Conservation (phyloP, 2,797 vertebrate genomes). For the Silurus lanzhouensis region DNA sequence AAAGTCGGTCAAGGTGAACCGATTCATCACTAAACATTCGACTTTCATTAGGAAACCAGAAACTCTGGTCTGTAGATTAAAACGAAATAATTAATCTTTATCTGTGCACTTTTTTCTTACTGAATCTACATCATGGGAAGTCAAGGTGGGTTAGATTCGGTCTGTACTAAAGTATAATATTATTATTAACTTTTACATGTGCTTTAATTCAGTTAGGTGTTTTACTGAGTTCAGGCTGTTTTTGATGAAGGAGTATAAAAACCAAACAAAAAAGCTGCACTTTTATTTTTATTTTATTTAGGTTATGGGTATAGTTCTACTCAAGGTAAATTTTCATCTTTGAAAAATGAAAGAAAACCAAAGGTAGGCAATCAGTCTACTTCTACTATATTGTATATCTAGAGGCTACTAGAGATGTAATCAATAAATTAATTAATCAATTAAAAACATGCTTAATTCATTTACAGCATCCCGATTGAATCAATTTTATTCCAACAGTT, state of each 20-base stretch:
- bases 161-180: background rate
- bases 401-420: background rate
- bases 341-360: background rate
- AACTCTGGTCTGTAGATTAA: background rate
- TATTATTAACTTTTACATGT: too few relatives aligned
- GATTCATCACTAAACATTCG: background rate
- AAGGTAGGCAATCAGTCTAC: background rate
- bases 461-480: too few relatives aligned
- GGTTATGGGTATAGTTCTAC: background rate
- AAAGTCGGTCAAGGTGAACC: background rate
- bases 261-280: background rate
- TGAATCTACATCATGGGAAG: conserved; percentile 18
- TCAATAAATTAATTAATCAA: background rate
- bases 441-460: too few relatives aligned
- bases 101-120: background rate
- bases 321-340: background rate
- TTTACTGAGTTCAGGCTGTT: background rate
- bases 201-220: too few relatives aligned
- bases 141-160: conserved; percentile 13
- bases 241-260: background rate
- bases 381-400: background rate
- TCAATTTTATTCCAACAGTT: background rate
- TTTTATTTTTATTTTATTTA: background rate
- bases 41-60: background rate
- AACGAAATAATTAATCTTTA: background rate